phyloP scores from a whole-genome alignment of 2,113 vertebrate species.

The Alosa alosa region DNA sequence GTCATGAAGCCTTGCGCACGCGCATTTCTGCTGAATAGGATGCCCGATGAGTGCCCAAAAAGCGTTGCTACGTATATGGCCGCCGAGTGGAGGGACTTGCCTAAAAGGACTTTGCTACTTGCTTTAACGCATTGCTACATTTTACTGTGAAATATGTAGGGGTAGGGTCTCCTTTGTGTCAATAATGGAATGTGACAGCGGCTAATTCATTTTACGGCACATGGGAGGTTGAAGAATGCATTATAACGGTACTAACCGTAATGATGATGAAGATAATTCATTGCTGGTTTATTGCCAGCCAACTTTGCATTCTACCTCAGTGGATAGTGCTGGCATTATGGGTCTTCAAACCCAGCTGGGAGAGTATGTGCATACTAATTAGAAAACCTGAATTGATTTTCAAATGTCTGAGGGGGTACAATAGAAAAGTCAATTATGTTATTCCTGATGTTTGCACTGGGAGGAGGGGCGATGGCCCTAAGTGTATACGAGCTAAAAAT shows the following conservation, averaged over 20 bases:
- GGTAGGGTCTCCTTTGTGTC: neutral
- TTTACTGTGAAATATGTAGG: neutral
- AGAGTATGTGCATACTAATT: constrained; percentile 36
- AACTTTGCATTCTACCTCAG: neutral
- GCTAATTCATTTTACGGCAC: neutral
- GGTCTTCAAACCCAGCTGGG: neutral
- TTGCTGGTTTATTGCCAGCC: neutral
- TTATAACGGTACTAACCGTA: neutral
- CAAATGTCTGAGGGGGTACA: constrained; percentile 3
- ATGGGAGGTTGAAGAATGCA: neutral
- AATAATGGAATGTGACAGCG: neutral
- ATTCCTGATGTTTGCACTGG: constrained; percentile 10
- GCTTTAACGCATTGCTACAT: neutral
- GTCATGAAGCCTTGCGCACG: too few species aligned
- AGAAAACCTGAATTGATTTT: constrained; percentile 34
- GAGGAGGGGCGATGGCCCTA: neutral
- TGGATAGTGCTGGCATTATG: neutral
- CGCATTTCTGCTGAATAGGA: too few species aligned
- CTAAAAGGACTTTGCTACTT: too few species aligned
- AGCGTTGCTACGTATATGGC: too few species aligned
- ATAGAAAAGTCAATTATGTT: constrained; percentile 32
- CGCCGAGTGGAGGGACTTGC: too few species aligned
- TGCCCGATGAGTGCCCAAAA: too few species aligned
- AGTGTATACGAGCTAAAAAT: neutral
- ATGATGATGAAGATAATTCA: constrained; percentile 2